Evolutionary conservation across 2,797 vertebrate species (phyloP).

Genomic region (Cynodonichthys magdalenae): DNA sequence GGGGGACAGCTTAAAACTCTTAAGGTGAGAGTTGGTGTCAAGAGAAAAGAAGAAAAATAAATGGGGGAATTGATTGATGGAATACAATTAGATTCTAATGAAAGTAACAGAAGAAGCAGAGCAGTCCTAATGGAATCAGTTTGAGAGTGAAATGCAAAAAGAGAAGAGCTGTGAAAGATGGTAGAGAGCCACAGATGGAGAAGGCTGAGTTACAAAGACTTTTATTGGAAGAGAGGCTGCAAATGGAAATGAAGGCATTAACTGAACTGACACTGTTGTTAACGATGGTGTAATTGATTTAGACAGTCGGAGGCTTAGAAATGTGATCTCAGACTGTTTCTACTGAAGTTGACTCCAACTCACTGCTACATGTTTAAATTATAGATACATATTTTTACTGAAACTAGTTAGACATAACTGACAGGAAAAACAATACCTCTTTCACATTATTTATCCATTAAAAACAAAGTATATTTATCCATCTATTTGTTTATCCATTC

Average conservation of each 20-base stretch:
- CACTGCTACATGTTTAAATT: neutral
- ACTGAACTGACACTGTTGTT: constrained; percentile 48
- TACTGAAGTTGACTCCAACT: neutral
- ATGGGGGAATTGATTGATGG: constrained; percentile 42
- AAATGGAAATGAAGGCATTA: constrained; percentile 59
- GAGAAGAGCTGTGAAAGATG: constrained; percentile 19
- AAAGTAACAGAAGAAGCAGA: constrained; percentile 44
- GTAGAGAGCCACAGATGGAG: constrained; percentile 29
- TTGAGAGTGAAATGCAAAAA: constrained; percentile 23
- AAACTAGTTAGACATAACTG: too few relatives aligned
- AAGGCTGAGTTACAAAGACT: constrained; percentile 37
- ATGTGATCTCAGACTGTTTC: constrained; percentile 39
- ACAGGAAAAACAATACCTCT: too few relatives aligned
- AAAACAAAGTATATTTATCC: too few relatives aligned
- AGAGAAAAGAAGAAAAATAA: constrained; percentile 21
- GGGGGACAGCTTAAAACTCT: constrained; percentile 24
- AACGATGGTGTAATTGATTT: constrained; percentile 56
- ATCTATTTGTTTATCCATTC: too few relatives aligned
- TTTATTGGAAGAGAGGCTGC: constrained; percentile 42
- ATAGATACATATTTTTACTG: too few relatives aligned
- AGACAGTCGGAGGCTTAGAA: constrained; percentile 41
- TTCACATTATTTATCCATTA: too few relatives aligned
- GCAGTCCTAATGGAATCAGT: constrained; percentile 35
- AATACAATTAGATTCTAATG: constrained; percentile 47
- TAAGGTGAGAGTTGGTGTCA: constrained; percentile 26